phyloP scores from a whole-genome alignment of 2,113 vertebrate genomes.

The Python bivittatus region DNA sequence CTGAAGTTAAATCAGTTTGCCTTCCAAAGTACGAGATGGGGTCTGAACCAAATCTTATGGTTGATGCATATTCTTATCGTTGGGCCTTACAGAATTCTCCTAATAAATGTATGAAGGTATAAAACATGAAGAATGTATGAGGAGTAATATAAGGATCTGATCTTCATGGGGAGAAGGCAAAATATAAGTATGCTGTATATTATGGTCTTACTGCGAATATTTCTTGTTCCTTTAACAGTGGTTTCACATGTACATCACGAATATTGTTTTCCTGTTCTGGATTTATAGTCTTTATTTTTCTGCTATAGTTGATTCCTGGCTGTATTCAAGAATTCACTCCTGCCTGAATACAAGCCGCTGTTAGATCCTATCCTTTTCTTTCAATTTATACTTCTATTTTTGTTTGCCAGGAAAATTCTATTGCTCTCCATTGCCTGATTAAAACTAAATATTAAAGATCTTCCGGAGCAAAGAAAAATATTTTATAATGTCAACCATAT shows the following conservation, averaged over 20 bases:
- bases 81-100: background rate
- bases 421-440: slow-evolving; percentile 30
- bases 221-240: background rate
- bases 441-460: slow-evolving; percentile 44
- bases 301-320: background rate
- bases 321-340: slow-evolving; percentile 1
- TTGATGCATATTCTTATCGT: background rate
- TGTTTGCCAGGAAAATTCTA: slow-evolving; percentile 8
- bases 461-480: slow-evolving; percentile 13
- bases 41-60: background rate
- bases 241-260: background rate
- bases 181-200: background rate
- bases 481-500: slow-evolving; percentile 32
- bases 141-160: background rate
- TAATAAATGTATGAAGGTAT: too few species aligned
- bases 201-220: background rate
- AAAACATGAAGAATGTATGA: background rate
- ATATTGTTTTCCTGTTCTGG: background rate
- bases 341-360: background rate
- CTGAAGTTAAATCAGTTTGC: background rate
- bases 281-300: background rate
- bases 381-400: slow-evolving; percentile 43
- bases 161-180: background rate
- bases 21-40: background rate
- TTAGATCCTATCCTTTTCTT: slow-evolving; percentile 37